These are phyloP conservation scores for Glaucidium brasilianum DNA, from an alignment of 2,113 vertebrate genomes.

Conservation along the genomic window DNA sequence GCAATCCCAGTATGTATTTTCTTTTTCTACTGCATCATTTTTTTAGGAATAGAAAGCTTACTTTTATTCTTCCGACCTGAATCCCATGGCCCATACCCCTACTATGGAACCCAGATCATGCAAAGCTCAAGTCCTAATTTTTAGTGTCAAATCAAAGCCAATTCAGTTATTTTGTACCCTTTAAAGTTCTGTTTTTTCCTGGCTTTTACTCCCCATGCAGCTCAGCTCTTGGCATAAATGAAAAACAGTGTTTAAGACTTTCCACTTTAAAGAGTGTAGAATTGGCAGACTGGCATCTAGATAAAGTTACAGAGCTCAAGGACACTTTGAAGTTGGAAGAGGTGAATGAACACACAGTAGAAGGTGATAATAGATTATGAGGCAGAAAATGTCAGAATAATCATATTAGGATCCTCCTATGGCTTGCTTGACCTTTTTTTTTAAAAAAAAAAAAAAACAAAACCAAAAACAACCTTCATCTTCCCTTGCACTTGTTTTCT, in stretches of 20 bases:
- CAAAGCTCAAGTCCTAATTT: background rate
- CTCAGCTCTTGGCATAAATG: background rate
- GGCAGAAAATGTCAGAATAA: slow-evolving; percentile 11
- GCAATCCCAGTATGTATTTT: background rate
- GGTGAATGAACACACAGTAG: background rate
- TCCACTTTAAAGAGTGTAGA: slow-evolving; percentile 11
- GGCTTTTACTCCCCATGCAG: background rate
- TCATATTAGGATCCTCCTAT: background rate
- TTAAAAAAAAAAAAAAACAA: background rate
- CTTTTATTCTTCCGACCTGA: background rate
- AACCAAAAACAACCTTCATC: background rate
- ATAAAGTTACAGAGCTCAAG: slow-evolving; percentile 37
- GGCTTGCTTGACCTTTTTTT: background rate
- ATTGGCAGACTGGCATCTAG: background rate
- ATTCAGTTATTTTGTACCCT: background rate
- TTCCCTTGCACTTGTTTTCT: background rate
- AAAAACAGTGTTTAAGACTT: background rate
- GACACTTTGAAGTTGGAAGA: slow-evolving; percentile 10
- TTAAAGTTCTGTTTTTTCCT: background rate
- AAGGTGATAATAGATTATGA: background rate
- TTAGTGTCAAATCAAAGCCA: slow-evolving; percentile 6
- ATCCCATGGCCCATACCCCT: background rate
- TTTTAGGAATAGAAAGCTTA: background rate
- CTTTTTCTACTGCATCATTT: background rate
- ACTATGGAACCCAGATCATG: background rate